A percentile compares a stretch with the other conserved stretches of the same genome.
Evolutionary conservation across 2,797 vertebrate species (phyloP).

Genomic region (Phrynocephalus forsythii): DNA sequence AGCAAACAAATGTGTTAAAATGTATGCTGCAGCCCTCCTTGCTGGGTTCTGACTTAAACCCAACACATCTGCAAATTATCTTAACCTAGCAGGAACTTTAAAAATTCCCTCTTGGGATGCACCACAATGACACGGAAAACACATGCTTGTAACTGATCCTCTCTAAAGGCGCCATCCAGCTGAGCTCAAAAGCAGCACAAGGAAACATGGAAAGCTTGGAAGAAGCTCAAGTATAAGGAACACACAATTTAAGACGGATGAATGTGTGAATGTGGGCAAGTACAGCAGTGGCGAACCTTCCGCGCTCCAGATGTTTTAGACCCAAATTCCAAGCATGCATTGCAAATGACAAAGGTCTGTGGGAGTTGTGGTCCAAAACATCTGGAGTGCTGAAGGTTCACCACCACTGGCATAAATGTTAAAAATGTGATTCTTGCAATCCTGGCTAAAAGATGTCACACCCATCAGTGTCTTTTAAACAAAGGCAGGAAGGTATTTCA

Average conservation of each 20-base stretch:
- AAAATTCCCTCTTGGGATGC: slow-evolving; percentile 70
- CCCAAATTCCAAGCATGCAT: too few species aligned
- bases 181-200: slow-evolving; percentile 53
- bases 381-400: too few species aligned
- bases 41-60: slow-evolving; percentile 63
- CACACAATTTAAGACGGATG: slow-evolving; percentile 18
- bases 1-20: slow-evolving; percentile 65
- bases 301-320: too few species aligned
- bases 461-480: slow-evolving; percentile 32
- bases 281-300: too few species aligned
- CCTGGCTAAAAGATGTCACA: rapidly evolving
- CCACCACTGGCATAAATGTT: not conserved
- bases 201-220: slow-evolving; percentile 65
- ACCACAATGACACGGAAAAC: slow-evolving; percentile 52
- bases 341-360: too few species aligned
- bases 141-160: slow-evolving; percentile 53
- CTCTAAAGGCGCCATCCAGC: slow-evolving; percentile 60
- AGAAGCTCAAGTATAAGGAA: slow-evolving; percentile 39
- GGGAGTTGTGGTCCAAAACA: too few species aligned
- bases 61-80: slow-evolving; percentile 74
- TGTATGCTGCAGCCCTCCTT: slow-evolving; percentile 50
- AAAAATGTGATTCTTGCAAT: not conserved
- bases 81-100: slow-evolving; percentile 60
- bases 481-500: not conserved
- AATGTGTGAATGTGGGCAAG: not conserved